These are phyloP conservation scores for Tetragonula carbonaria DNA, from an alignment of 2,888 invertebrate species.

Conservation along the genomic window DNA sequence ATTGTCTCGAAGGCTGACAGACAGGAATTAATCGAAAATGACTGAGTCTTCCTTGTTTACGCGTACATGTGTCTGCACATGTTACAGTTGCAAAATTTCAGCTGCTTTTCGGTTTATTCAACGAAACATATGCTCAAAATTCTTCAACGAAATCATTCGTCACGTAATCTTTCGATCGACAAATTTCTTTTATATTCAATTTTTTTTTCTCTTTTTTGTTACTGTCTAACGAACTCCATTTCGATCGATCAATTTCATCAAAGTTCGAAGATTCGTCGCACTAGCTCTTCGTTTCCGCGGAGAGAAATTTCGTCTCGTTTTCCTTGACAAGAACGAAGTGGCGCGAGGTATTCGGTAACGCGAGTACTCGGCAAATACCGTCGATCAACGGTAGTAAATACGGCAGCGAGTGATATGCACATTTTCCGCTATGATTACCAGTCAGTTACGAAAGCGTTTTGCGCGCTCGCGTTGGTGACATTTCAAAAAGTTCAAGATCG, in stretches of 20 bases:
- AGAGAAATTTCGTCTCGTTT: not conserved
- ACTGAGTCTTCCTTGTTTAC: not conserved
- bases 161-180: too few relatives aligned
- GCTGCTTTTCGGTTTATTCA: too few relatives aligned
- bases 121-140: too few relatives aligned
- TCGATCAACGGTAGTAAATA: not conserved
- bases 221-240: too few relatives aligned
- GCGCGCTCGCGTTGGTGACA: constrained; percentile 12
- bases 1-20: not conserved
- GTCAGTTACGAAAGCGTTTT: constrained; percentile 10
- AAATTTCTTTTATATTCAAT: too few relatives aligned
- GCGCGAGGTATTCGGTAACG: not conserved
- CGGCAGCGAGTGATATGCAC: constrained; percentile 10
- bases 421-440: not conserved
- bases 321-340: not conserved
- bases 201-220: too few relatives aligned
- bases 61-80: not conserved
- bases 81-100: not conserved
- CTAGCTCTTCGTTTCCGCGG: not conserved
- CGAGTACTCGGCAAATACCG: constrained; percentile 17
- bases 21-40: not conserved
- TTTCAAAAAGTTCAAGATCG: constrained; percentile 39
- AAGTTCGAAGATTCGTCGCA: constrained; percentile 14
- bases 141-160: too few relatives aligned
- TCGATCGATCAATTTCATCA: too few relatives aligned